Evolutionary conservation across 2,113 vertebrate species (phyloP), one percentile per base, ranked within the genome.

Genomic region (Cheilinus undulatus): DNA sequence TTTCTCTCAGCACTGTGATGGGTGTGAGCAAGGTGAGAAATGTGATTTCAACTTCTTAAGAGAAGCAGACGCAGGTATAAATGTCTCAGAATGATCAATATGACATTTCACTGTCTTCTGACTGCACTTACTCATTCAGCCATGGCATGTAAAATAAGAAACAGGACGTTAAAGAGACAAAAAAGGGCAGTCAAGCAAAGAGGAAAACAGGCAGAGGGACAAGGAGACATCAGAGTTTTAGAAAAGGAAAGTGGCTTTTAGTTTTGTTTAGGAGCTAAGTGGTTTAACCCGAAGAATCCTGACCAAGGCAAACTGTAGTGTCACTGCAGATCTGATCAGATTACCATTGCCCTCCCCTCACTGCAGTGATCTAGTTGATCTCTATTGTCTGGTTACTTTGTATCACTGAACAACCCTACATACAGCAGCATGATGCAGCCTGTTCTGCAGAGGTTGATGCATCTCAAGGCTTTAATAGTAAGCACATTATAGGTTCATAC

Each of bases 211-310:
- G 28, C 28, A 32, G 30, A 32, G 30, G 3, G 5, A 17, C 17
- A 17, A 11, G 54, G 1, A 67, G 27, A 58, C 28, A 0, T n/a
- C 14, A 57, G 43, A 28, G 49, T 67, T 66, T 71, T 15, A 56
- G 46, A 57, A 75, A 81, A 74, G 50, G 69, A 72, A 81, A 88
- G 70, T 76, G 38, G 26, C 22, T 56, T 66, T 67, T 62, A 36
- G 80, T 62, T 34, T 13, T 28, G 38, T 61, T 53, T 70, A 50
- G 30, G 38, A 70, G 52, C 34, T 79, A 78, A 88, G 73, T 76
- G 82, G 83, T 86, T 89, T 86, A 88, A 15, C 56, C 17, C 7
- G 28, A 36, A 75, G 64, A 61, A 86, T 74, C 73, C 81, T 27
- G n/a, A 80, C 69, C 58, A 28, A 79, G 6, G 22, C 42, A 49